These are phyloP conservation scores for Tipula helvola DNA, from an alignment of 2,888 invertebrate genomes.

Conservation along the genomic window DNA sequence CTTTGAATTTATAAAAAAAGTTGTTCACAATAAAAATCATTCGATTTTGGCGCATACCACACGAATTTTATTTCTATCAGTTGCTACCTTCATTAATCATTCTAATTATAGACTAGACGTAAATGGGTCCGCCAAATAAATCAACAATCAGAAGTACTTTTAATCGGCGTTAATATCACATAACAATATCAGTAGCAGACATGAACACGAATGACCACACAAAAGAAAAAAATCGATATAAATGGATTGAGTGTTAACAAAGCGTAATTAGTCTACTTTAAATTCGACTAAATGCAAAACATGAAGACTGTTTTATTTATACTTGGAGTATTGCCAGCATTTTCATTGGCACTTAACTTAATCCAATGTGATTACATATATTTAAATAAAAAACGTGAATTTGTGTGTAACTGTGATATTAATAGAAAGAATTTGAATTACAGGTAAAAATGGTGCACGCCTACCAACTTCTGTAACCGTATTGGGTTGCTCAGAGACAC, in stretches of 20 bases:
- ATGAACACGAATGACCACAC: background rate
- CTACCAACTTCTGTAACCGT: background rate
- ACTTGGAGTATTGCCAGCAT: background rate
- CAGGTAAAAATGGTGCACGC: background rate
- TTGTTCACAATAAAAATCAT: too few relatives aligned
- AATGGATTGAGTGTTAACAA: background rate
- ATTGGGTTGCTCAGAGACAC: background rate
- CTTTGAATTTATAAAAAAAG: too few relatives aligned
- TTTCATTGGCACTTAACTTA: background rate
- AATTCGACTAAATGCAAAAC: background rate
- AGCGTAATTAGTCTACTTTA: background rate
- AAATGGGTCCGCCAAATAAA: background rate
- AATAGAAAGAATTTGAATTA: background rate
- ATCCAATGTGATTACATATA: background rate
- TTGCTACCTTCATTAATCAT: background rate
- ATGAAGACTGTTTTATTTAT: background rate
- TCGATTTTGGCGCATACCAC: background rate
- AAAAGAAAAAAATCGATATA: background rate
- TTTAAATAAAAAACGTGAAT: too few relatives aligned
- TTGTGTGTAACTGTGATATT: background rate
- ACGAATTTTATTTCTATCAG: background rate
- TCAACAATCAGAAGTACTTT: background rate
- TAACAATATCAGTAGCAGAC: background rate
- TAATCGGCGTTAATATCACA: background rate
- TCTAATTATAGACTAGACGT: background rate